Base-by-base conservation (phyloP, 1,140 invertebrate species). In the Halesus radiatus region DNA sequence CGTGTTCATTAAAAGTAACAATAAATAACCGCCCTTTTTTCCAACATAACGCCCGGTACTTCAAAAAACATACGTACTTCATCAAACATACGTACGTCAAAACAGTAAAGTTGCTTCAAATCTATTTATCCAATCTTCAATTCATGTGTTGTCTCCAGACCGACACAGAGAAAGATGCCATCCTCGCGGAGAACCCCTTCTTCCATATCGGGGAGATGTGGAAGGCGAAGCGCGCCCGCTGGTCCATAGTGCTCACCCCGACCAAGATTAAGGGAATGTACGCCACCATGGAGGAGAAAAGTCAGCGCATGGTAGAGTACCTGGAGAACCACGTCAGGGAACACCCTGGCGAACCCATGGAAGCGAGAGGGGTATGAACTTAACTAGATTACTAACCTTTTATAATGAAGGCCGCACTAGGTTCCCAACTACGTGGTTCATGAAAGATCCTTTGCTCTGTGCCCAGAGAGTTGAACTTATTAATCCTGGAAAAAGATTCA, bases 181-280 rank as follows among this genome's bases (percentile, higher is more conserved):
- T 90, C 26, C 84, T 87, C 18, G 83, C 80, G 0, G 77, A 84
- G 4, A 91, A 91, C 85, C 89, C 90, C 0, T 91, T 91, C 78
- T 80, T 87, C 26, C 80, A 87, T 8, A 84, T 84, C 29, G 90
- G 88, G 15, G 85, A 89, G 10, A 85, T 85, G 76, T 93, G 92
- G 92, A 91, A 91, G 68, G 78, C 16, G 18, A 54, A 50, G n/a
- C 75, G 82, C 22, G 75, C 58, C 53, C 80, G 74, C 20, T 81
- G 80, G 82, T 76, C 82, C n/a, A 22, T 10, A 8, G 54, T 70
- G 15, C 23, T 84, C 53, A 81, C 82, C 4, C 26, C 66, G 1
- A 76, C 32, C 68, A 76, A 76, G 26, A 29, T 84, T 1, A 81
- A 80, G 62, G 52, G 37, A 22, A 58, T 79, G 16, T 75, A 66